Evolutionary conservation across 2,888 invertebrate species (phyloP).

Genomic region (Linnaemya tessellans): DNA sequence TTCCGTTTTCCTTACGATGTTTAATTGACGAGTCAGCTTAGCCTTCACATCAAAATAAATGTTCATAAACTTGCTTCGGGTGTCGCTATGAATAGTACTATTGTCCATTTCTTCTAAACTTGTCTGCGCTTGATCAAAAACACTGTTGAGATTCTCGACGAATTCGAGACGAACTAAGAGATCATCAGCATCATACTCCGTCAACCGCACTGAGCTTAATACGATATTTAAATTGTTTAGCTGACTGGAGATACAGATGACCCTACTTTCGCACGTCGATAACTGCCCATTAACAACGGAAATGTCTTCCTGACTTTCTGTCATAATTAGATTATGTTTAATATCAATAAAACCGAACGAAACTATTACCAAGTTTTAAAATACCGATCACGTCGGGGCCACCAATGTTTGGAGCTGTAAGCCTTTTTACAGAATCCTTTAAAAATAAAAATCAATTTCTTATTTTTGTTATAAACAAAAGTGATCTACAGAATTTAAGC

Average conservation of each 20-base stretch:
- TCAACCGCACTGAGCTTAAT: not conserved
- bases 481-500: no score
- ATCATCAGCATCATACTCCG: not conserved
- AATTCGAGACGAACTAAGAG: constrained; percentile 39
- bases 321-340: not conserved
- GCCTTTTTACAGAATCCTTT: constrained; percentile 8
- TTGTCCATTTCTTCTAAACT: constrained; percentile 10
- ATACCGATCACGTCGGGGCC: constrained; percentile 23
- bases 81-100: constrained; percentile 1
- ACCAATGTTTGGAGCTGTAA: constrained; percentile 16
- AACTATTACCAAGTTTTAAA: no score
- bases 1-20: no score
- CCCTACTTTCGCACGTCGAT: not conserved
- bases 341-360: not conserved
- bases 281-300: not conserved
- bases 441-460: not conserved
- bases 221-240: no score
- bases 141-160: constrained; percentile 16
- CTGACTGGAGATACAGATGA: no score
- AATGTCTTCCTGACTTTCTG: not conserved
- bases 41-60: constrained; percentile 16
- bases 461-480: not conserved
- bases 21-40: no score
- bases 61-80: constrained; percentile 1
- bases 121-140: constrained; percentile 20